Conservation (phyloP, 2,888 invertebrate genomes). For the Carterocephalus palaemon region DNA sequence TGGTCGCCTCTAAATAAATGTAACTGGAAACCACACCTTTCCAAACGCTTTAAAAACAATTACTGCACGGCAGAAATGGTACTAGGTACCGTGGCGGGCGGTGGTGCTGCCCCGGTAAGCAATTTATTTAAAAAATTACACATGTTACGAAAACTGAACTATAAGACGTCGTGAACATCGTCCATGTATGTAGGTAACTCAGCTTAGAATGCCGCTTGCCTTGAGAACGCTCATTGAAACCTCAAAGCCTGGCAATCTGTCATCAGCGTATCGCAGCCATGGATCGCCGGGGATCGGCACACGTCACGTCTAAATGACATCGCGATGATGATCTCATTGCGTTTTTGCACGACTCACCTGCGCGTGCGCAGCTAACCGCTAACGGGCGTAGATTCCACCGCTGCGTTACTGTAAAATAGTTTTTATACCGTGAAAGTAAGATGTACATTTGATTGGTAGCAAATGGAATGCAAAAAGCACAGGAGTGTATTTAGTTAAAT, state of each 20-base stretch:
- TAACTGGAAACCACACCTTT: no score
- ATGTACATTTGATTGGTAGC: constrained; percentile 7
- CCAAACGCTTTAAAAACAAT: no score
- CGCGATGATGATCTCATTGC: constrained; percentile 65
- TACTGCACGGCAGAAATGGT: no score
- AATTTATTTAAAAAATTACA: no score
- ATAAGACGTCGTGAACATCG: no score
- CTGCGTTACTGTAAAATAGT: constrained; percentile 7
- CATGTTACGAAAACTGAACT: no score
- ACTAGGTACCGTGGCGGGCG: no score
- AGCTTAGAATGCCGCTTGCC: constrained; percentile 22
- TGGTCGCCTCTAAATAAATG: no score
- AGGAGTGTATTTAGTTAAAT: constrained; percentile 24
- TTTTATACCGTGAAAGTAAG: constrained; percentile 4
- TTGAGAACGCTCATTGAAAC: constrained; percentile 29
- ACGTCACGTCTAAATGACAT: constrained; percentile 58
- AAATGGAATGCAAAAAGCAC: constrained; percentile 6
- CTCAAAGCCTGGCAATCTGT: constrained; percentile 36
- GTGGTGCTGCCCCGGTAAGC: no score
- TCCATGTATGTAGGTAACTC: no score
- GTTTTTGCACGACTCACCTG: constrained; percentile 69
- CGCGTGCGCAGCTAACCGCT: constrained; percentile 28
- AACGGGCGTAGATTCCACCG: constrained; percentile 26
- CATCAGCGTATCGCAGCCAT: constrained; percentile 36
- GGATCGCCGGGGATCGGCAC: constrained; percentile 38